Percentiles rank a stretch among this genome's conserved stretches.
Conservation (phyloP, 2,888 invertebrate species). For the Nomada ferruginata region DNA sequence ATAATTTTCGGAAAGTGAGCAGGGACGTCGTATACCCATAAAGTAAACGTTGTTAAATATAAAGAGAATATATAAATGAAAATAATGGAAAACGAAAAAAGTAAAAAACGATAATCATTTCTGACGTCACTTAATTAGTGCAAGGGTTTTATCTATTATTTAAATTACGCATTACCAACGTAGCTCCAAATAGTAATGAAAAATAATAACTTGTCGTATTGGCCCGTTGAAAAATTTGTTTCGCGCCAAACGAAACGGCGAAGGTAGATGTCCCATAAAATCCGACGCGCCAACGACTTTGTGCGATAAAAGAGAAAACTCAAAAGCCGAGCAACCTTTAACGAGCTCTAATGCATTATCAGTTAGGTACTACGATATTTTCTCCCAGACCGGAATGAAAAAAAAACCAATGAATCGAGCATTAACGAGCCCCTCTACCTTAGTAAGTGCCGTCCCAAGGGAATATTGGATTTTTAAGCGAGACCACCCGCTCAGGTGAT, state of each 20-base stretch:
- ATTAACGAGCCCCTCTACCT: slow-evolving; percentile 29
- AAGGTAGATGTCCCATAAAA: slow-evolving; percentile 4
- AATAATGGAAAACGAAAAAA: no score
- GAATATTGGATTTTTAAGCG: slow-evolving; percentile 70
- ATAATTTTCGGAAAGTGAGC: no score
- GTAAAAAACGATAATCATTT: no score
- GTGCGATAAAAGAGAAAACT: not conserved
- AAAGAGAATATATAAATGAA: no score
- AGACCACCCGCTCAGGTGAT: slow-evolving; percentile 40
- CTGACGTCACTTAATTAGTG: no score
- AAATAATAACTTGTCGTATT: not conserved
- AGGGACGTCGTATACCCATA: no score
- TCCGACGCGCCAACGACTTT: not conserved
- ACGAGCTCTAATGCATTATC: slow-evolving; percentile 16
- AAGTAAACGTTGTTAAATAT: no score
- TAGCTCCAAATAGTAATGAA: not conserved
- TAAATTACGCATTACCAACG: not conserved
- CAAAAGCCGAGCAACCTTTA: not conserved
- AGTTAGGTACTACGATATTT: not conserved
- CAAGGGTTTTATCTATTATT: no score
- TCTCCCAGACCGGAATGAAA: not conserved
- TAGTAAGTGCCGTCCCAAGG: slow-evolving; percentile 19
- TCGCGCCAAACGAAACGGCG: not conserved
- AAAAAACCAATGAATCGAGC: slow-evolving; percentile 14
- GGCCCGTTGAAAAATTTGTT: not conserved